Conservation (phyloP, 2,888 invertebrate species). For the Graphium colonna region DNA sequence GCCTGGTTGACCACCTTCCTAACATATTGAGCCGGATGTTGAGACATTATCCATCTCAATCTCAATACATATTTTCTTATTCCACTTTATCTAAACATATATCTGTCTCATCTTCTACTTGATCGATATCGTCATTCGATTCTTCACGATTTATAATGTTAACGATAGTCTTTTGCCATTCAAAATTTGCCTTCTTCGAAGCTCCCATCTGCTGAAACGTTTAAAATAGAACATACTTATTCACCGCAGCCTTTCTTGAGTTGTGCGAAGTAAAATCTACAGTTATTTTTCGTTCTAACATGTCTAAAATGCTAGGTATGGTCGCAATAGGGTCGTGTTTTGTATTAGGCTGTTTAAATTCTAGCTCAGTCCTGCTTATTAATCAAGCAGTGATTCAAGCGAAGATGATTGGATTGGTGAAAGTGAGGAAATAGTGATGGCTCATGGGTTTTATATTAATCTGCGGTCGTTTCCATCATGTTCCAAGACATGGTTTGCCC, state of each 20-base stretch:
- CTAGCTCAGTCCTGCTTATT: conserved; percentile 89
- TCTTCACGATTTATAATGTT: conserved; percentile 72
- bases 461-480: conserved; percentile 88
- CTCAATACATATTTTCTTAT: conserved; percentile 85
- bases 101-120: conserved; percentile 90
- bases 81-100: conserved; percentile 90
- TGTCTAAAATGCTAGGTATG: conserved; percentile 91
- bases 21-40: too few relatives aligned
- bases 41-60: too few relatives aligned
- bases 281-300: conserved; percentile 87
- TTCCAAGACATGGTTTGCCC: conserved; percentile 64
- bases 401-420: conserved; percentile 96
- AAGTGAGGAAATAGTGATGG: conserved; percentile 77
- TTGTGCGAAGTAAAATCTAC: conserved; percentile 94
- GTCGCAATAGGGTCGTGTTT: conserved; percentile 98
- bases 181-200: conserved; percentile 84
- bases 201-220: conserved; percentile 92
- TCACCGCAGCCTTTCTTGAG: conserved; percentile 96
- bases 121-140: conserved; percentile 81
- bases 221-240: conserved; percentile 92
- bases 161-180: conserved; percentile 83
- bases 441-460: conserved; percentile 93
- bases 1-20: too few relatives aligned
- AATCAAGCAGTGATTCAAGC: conserved; percentile 96
- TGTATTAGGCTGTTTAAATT: conserved; percentile 95